Evolutionary conservation across 2,113 vertebrate species (phyloP).

Genomic region (Sturnira hondurensis): DNA sequence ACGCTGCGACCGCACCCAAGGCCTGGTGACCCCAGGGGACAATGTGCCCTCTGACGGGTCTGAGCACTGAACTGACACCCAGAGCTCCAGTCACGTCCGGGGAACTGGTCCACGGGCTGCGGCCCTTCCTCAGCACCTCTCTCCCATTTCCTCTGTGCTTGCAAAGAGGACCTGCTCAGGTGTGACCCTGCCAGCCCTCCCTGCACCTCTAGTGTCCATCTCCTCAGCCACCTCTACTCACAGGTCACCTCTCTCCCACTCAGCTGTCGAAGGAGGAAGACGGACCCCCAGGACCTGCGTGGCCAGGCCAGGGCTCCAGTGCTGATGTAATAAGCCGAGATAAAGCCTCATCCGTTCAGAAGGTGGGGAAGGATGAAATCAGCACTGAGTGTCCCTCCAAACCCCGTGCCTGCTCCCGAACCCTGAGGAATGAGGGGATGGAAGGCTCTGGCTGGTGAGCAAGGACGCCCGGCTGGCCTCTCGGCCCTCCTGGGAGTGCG

Average conservation of each 20-base stretch:
- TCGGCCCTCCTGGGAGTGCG: background rate
- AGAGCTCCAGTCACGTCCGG: background rate
- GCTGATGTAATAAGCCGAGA: slow-evolving; percentile 64
- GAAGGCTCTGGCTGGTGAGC: slow-evolving; percentile 64
- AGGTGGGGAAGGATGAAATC: slow-evolving; percentile 64
- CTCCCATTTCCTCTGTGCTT: background rate
- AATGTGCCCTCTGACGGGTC: background rate
- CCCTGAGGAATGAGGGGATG: slow-evolving; percentile 49
- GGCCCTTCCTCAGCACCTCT: background rate
- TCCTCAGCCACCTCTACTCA: background rate
- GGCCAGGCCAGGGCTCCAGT: slow-evolving; percentile 53
- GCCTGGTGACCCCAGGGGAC: background rate
- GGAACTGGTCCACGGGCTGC: background rate
- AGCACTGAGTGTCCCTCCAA: slow-evolving; percentile 79
- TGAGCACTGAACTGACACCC: background rate
- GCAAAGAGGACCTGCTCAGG: background rate
- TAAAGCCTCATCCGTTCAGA: slow-evolving; percentile 72
- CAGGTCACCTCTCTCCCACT: rapidly evolving
- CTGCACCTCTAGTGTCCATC: background rate
- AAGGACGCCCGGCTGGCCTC: background rate
- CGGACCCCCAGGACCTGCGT: background rate
- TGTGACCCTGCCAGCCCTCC: background rate
- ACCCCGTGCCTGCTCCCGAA: slow-evolving; percentile 63
- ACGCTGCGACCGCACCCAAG: background rate
- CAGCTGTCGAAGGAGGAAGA: slow-evolving; percentile 19